phyloP scores from a whole-genome alignment of 2,888 invertebrate species.

The Epinotia demarniana region DNA sequence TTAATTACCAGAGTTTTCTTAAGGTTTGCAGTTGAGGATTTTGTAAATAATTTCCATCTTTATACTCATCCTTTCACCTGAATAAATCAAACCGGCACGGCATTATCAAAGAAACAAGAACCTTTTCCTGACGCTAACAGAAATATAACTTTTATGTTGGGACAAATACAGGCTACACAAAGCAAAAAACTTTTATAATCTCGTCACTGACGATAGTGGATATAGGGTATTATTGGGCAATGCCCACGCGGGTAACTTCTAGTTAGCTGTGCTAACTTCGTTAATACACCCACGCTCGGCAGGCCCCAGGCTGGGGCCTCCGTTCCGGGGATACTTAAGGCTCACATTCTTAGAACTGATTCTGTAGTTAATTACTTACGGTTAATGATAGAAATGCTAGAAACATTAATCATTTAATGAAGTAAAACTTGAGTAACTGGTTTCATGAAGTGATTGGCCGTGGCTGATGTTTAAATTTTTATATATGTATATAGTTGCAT shows the following conservation, averaged over 20 bases:
- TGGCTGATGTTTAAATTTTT: background rate
- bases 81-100: background rate
- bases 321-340: constrained; percentile 49
- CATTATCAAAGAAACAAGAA: too few relatives aligned
- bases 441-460: background rate
- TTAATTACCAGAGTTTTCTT: too few relatives aligned
- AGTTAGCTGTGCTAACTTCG: constrained; percentile 54
- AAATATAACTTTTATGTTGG: background rate
- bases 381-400: background rate
- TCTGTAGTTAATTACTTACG: background rate
- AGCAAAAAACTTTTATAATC: constrained; percentile 1
- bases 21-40: too few relatives aligned
- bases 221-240: background rate
- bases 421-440: background rate
- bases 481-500: too few relatives aligned
- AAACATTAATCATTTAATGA: background rate
- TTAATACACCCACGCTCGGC: constrained; percentile 58
- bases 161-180: background rate
- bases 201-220: background rate
- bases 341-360: constrained; percentile 17
- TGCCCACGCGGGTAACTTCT: constrained; percentile 51
- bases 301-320: constrained; percentile 45
- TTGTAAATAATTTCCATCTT: too few relatives aligned
- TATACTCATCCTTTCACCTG: too few relatives aligned
- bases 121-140: constrained; percentile 2